A percentile compares a stretch with the other conserved stretches of the same genome.
These are phyloP conservation scores for Bombyx mandarina DNA, from an alignment of 1,140 invertebrate genomes.

Conservation along the genomic window DNA sequence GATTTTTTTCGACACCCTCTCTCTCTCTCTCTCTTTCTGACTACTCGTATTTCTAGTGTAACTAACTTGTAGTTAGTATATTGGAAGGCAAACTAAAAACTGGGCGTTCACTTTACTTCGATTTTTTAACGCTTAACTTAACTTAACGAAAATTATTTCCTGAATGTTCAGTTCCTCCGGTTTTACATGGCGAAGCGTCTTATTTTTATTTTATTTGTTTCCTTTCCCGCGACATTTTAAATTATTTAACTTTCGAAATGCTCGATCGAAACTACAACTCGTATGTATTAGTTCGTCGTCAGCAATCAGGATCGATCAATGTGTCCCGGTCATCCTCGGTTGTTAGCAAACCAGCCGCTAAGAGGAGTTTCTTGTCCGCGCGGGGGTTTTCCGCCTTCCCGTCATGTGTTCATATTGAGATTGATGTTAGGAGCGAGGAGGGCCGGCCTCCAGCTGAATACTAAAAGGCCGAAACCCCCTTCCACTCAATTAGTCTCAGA, in stretches of 20 bases:
- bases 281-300: conserved; percentile 11
- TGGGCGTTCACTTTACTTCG: too few relatives aligned
- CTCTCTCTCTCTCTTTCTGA: too few relatives aligned
- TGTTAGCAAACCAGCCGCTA: conserved; percentile 28
- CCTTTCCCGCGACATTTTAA: too few relatives aligned
- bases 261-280: neutral
- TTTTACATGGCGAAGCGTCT: neutral
- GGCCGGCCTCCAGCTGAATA: conserved; percentile 42
- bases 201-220: neutral
- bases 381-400: conserved; percentile 40
- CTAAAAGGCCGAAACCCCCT: conserved; percentile 40
- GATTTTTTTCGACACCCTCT: too few relatives aligned
- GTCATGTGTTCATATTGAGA: conserved; percentile 62
- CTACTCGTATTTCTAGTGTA: too few relatives aligned
- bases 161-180: too few relatives aligned
- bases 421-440: conserved; percentile 53
- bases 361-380: conserved; percentile 58
- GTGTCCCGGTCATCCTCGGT: conserved; percentile 28
- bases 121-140: neutral
- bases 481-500: conserved; percentile 57
- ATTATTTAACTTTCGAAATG: neutral
- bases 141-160: too few relatives aligned
- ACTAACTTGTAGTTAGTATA: too few relatives aligned
- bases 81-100: too few relatives aligned
- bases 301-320: conserved; percentile 49